Percentiles rank a stretch among this genome's conserved stretches.
phyloP scores from a whole-genome alignment of 1,140 invertebrate species.

The Halictus rubicundus region DNA sequence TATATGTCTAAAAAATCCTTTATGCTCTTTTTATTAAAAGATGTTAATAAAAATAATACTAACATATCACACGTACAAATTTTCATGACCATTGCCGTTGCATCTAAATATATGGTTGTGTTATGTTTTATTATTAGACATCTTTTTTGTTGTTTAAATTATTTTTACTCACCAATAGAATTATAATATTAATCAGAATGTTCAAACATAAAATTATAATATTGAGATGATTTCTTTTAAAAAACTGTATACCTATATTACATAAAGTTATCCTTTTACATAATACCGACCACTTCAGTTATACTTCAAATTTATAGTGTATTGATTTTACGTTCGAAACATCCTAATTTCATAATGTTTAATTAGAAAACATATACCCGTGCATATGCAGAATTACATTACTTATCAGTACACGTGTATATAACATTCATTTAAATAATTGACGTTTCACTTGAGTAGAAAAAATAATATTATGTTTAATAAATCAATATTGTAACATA shows the following conservation, averaged over 20 bases:
- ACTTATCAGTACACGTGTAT: neutral
- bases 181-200: neutral
- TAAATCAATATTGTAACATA: neutral
- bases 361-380: neutral
- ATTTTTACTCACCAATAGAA: neutral
- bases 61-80: too few relatives aligned
- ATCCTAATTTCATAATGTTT: neutral
- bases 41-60: too few relatives aligned
- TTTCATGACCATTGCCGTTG: too few relatives aligned
- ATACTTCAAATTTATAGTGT: neutral
- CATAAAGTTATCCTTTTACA: neutral
- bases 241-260: neutral
- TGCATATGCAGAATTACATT: neutral
- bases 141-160: constrained; percentile 2
- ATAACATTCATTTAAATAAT: neutral
- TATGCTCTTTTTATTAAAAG: too few relatives aligned
- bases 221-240: neutral
- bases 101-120: neutral
- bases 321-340: neutral
- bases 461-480: neutral
- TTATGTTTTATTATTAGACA: neutral
- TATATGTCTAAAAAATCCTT: too few relatives aligned
- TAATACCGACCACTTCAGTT: neutral
- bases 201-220: neutral
- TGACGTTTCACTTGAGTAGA: neutral